These are phyloP conservation scores for Drosophila atroscutellata DNA, from an alignment of 2,888 invertebrate species.

Conservation along the genomic window DNA sequence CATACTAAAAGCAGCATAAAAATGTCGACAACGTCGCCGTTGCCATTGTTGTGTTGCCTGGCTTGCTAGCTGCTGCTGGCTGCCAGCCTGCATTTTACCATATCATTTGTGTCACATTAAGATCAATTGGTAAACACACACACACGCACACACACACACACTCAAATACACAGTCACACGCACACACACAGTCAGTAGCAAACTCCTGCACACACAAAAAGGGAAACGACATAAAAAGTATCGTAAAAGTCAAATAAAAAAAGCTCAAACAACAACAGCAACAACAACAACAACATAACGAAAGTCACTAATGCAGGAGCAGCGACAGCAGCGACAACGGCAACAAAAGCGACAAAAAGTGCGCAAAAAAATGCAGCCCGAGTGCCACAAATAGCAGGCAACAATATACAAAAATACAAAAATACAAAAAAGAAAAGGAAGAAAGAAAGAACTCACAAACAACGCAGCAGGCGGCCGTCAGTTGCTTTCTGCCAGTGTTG, in stretches of 20 bases:
- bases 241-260: slow-evolving; percentile 73
- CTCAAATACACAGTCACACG: background rate
- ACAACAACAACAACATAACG: slow-evolving; percentile 40
- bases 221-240: slow-evolving; percentile 74
- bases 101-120: slow-evolving; percentile 84
- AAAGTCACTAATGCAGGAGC: slow-evolving; percentile 37
- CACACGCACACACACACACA: slow-evolving; percentile 15
- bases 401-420: slow-evolving; percentile 21
- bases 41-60: slow-evolving; percentile 67
- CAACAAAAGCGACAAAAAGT: slow-evolving; percentile 75
- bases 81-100: slow-evolving; percentile 72
- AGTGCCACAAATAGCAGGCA: slow-evolving; percentile 59
- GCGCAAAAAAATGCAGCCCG: slow-evolving; percentile 65
- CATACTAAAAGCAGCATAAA: slow-evolving; percentile 74
- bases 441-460: slow-evolving; percentile 39
- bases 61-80: slow-evolving; percentile 52
- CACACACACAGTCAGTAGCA: background rate
- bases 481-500: slow-evolving; percentile 53
- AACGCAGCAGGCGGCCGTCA: slow-evolving; percentile 62
- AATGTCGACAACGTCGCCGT: slow-evolving; percentile 64
- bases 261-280: slow-evolving; percentile 55
- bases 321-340: slow-evolving; percentile 38
- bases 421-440: slow-evolving; percentile 22
- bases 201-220: slow-evolving; percentile 57
- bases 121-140: slow-evolving; percentile 83